phyloP scores from a whole-genome alignment of 2,888 invertebrate species.

The Stenichneumon culpator region DNA sequence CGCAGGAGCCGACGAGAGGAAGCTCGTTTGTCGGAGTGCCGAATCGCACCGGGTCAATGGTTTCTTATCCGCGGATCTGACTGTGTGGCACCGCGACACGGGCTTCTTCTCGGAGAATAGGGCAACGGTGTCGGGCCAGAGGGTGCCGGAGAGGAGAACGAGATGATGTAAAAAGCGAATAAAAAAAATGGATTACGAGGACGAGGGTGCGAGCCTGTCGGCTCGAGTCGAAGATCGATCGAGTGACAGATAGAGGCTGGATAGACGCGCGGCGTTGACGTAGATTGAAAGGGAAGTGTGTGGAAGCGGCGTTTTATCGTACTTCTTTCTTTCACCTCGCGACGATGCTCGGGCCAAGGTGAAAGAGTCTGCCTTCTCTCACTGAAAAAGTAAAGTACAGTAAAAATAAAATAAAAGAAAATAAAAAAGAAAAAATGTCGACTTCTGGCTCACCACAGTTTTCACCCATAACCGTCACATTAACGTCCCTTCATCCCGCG shows the following conservation, averaged over 20 bases:
- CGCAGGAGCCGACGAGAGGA: not conserved
- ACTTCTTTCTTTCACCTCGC: constrained; percentile 30
- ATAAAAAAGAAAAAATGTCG: not conserved
- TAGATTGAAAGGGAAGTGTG: constrained; percentile 62
- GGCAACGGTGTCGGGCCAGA: constrained; percentile 25
- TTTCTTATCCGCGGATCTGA: constrained; percentile 23
- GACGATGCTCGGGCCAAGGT: constrained; percentile 27
- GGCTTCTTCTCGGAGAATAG: constrained; percentile 22
- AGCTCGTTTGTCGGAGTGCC: not conserved
- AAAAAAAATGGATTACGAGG: constrained; percentile 55
- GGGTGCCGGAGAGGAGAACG: constrained; percentile 10
- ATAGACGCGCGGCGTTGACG: constrained; percentile 38
- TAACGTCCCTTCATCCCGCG: constrained; percentile 23
- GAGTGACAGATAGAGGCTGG: constrained; percentile 50
- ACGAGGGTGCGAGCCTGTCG: constrained; percentile 28
- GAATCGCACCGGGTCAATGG: constrained; percentile 30
- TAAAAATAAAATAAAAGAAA: constrained; percentile 39
- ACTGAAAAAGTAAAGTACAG: not conserved
- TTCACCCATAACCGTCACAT: constrained; percentile 41
- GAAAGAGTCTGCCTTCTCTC: not conserved
- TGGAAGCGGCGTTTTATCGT: constrained; percentile 52
- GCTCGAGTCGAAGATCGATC: constrained; percentile 59
- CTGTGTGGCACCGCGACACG: not conserved
- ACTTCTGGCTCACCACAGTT: constrained; percentile 47
- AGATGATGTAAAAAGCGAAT: constrained; percentile 58